Evolutionary conservation across 2,797 vertebrate genomes (phyloP).

Genomic region (Bufotes viridis): DNA sequence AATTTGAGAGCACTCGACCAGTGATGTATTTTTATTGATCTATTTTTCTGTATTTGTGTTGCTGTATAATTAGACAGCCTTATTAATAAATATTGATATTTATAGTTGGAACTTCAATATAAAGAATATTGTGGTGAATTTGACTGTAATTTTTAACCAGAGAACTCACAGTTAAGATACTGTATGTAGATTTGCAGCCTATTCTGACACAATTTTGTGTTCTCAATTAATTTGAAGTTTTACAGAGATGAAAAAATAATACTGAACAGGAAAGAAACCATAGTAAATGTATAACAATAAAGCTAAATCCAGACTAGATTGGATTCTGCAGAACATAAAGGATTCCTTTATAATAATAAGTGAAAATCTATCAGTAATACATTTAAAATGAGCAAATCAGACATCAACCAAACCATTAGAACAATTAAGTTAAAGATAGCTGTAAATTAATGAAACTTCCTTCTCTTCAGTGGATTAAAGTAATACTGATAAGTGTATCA

Average conservation of each 20-base stretch:
- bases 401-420: background rate
- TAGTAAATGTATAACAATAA: background rate
- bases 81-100: slow-evolving; percentile 19
- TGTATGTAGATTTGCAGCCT: background rate
- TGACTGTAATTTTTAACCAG: background rate
- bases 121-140: background rate
- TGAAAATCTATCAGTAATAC: background rate
- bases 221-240: background rate
- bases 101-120: background rate
- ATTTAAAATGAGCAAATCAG: background rate
- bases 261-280: background rate
- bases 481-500: no score
- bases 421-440: background rate
- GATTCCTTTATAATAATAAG: no score
- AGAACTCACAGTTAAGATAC: background rate
- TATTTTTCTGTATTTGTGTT: background rate
- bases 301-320: background rate
- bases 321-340: background rate
- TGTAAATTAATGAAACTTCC: no score
- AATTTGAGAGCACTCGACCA: background rate
- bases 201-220: background rate
- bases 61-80: background rate
- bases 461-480: no score
- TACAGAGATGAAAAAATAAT: background rate
- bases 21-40: slow-evolving; percentile 32